These are phyloP conservation scores for Crioceris asparagi DNA, from an alignment of 2,888 invertebrate species.

Conservation along the genomic window DNA sequence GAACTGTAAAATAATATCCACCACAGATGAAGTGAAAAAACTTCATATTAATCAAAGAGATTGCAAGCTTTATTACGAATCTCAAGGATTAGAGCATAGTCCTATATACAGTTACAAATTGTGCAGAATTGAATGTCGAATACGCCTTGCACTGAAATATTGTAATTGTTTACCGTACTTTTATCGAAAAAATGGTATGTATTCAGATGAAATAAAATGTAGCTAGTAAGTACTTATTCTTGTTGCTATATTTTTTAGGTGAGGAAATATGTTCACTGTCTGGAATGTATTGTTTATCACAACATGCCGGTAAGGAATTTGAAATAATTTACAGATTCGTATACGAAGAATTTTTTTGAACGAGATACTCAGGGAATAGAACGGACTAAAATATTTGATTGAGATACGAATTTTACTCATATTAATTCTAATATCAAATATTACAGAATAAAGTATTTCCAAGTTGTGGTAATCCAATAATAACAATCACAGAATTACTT, in stretches of 20 bases:
- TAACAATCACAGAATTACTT: no score
- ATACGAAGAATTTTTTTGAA: no score
- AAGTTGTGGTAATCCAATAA: no score
- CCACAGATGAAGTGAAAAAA: conserved; percentile 4
- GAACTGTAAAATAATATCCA: background rate
- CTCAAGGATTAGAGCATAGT: conserved; percentile 26
- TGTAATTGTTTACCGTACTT: conserved; percentile 36
- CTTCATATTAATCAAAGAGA: conserved; percentile 25
- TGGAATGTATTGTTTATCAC: conserved; percentile 31
- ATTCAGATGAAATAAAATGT: background rate
- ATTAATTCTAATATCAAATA: no score
- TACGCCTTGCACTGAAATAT: conserved; percentile 25
- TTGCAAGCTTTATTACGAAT: conserved; percentile 28
- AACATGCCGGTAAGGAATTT: conserved; percentile 23
- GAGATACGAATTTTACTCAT: no score
- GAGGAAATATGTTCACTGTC: conserved; percentile 29
- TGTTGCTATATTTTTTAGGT: conserved; percentile 15
- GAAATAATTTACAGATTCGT: no score
- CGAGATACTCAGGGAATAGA: no score
- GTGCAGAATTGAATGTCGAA: conserved; percentile 34
- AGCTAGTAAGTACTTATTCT: background rate
- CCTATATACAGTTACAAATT: conserved; percentile 32
- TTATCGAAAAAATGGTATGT: conserved; percentile 26
- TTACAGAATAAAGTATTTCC: no score
- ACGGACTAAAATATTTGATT: no score